Evolutionary conservation across 1,140 invertebrate genomes (phyloP).

Genomic region (Drosophila sp.): DNA sequence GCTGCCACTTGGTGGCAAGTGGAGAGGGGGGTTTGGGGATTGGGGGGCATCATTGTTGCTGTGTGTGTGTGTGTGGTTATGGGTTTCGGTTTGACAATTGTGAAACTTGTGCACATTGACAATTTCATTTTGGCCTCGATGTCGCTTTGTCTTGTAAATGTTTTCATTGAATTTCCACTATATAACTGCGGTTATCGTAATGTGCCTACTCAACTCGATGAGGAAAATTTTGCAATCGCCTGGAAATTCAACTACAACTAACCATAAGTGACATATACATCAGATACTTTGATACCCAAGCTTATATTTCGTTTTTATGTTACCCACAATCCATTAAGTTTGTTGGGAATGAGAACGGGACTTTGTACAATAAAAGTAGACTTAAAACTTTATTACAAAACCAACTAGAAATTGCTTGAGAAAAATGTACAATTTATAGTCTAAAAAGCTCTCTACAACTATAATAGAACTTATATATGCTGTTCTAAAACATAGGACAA

Average conservation of each 20-base stretch:
- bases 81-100: conserved; percentile 5
- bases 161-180: conserved; percentile 26
- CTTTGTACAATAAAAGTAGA: no score
- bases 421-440: no score
- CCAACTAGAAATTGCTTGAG: no score
- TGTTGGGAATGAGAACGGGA: no score
- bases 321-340: no score
- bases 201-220: not conserved
- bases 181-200: conserved; percentile 4
- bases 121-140: conserved; percentile 10
- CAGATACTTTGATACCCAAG: no score
- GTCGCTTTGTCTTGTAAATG: conserved; percentile 19
- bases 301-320: no score
- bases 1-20: conserved; percentile 19
- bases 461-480: no score
- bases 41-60: not conserved
- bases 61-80: conserved; percentile 9
- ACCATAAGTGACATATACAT: no score
- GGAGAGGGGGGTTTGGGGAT: conserved; percentile 13
- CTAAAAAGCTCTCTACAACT: no score
- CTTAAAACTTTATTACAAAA: no score
- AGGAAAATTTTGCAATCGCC: not conserved
- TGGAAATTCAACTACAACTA: not conserved
- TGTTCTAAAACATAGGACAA: no score
- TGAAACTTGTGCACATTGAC: conserved; percentile 8